Percentiles rank a stretch among this genome's conserved stretches.
Conservation (phyloP, 1,140 invertebrate genomes). For the Pissodes strobi region DNA sequence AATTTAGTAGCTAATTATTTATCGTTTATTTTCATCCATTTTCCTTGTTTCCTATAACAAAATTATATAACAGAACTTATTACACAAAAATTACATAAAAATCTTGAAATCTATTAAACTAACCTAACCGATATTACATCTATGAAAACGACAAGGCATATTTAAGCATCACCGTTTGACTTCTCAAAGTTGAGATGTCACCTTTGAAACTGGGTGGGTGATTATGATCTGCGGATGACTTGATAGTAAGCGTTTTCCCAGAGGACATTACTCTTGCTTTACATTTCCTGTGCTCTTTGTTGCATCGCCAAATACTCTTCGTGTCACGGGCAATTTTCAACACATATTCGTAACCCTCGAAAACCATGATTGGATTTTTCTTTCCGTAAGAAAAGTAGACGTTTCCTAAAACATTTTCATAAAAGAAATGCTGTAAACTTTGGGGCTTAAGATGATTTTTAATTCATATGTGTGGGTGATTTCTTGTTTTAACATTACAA, state of each 20-base stretch:
- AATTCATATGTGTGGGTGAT: no score
- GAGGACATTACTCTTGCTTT: conserved; percentile 6
- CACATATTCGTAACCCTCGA: conserved; percentile 12
- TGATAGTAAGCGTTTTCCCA: conserved; percentile 9
- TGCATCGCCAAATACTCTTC: conserved; percentile 20
- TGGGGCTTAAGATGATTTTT: no score
- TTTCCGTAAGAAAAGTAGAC: conserved; percentile 10
- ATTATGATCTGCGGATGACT: conserved; percentile 3
- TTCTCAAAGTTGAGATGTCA: conserved; percentile 1
- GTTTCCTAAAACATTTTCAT: conserved; percentile 1
- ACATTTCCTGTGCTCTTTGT: conserved; percentile 12
- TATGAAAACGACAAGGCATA: background rate
- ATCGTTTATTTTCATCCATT: no score
- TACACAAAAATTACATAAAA: no score
- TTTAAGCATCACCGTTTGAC: conserved; percentile 7
- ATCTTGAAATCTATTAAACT: no score
- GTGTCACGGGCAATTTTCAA: background rate
- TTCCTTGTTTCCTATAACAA: no score
- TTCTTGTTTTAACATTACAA: no score
- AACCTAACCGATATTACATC: no score
- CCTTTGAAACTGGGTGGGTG: conserved; percentile 15
- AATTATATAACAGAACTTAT: no score
- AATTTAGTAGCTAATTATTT: no score
- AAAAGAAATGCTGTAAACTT: no score
- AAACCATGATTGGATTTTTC: conserved; percentile 18